These are phyloP conservation scores for Pachyrhynchus sulphureomaculatus DNA, from an alignment of 1,140 invertebrate genomes.

Conservation along the genomic window DNA sequence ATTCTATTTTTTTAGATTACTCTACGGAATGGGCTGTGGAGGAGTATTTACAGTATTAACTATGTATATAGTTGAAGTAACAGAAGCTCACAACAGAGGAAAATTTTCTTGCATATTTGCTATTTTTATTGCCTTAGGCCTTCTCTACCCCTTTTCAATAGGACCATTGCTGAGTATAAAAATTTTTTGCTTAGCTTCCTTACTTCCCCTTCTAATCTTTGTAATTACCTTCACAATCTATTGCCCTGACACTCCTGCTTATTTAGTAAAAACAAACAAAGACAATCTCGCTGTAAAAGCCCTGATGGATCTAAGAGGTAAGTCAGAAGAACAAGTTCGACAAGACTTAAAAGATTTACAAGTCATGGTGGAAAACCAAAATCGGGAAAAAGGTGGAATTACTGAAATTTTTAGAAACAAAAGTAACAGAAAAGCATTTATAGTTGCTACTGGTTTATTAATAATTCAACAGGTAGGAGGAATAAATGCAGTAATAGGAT, in stretches of 20 bases:
- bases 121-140: slow-evolving; percentile 36
- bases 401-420: slow-evolving; percentile 33
- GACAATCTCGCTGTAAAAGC: slow-evolving; percentile 61
- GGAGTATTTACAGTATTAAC: slow-evolving; percentile 55
- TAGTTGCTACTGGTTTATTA: slow-evolving; percentile 78
- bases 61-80: slow-evolving; percentile 56
- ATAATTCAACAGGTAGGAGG: slow-evolving; percentile 83
- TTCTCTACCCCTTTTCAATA: slow-evolving; percentile 55
- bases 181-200: slow-evolving; percentile 54
- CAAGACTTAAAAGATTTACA: slow-evolving; percentile 17
- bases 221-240: slow-evolving; percentile 54
- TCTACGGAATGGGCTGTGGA: slow-evolving; percentile 52
- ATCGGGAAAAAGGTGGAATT: slow-evolving; percentile 37
- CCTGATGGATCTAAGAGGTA: slow-evolving; percentile 62
- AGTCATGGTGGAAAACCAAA: slow-evolving; percentile 29
- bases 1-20: slow-evolving; percentile 53
- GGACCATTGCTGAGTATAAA: slow-evolving; percentile 61
- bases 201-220: slow-evolving; percentile 55
- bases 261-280: slow-evolving; percentile 60
- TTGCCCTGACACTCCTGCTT: slow-evolving; percentile 76
- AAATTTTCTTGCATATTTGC: slow-evolving; percentile 37
- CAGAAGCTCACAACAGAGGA: slow-evolving; percentile 46
- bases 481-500: slow-evolving; percentile 85
- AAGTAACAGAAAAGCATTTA: slow-evolving; percentile 64
- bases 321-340: slow-evolving; percentile 53